Evolutionary conservation across 2,888 invertebrate genomes (phyloP), one percentile per base, ranked within the genome.

Genomic region (Lithophane leautieri): DNA sequence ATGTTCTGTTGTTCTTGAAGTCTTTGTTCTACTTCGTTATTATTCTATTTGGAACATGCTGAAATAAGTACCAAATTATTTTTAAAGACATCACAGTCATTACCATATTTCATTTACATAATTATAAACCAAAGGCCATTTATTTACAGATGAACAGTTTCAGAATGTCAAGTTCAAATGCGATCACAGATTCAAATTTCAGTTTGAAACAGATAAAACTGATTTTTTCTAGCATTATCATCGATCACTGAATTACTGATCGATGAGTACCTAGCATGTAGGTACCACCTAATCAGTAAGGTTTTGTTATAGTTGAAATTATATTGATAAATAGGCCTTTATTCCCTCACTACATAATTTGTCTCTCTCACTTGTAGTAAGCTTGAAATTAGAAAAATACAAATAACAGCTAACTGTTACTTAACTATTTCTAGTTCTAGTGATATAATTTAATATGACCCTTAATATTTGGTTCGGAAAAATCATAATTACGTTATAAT

Each of bases 401-500:
- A 2, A 16, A 22, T 22, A 47, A 28, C 8, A 22, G 11, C 1
- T 14, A 56, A 42, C 7, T 71, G 11, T 19, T 42, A 1, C 3
- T 52, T 34, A n/a, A 11, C 22, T 28, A 40, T 19, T 25, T 19
- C 12, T 47, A 22, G 25, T 25, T 34, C 34, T 34, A 34, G 34
- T 34, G 11, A 42, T 63, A 34, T 25, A 47, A 42, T 66, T 16
- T 60, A 56, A 16, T 40, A 40, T 71, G 16, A 50, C 47, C 66
- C 56, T 74, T 79, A 74, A 78, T 50, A 50, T 28, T 50, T n/a
- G 4, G 25, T n/a, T 50, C 0, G 14, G 19, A 34, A 3, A 66
- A 54, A 34, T n/a, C 25, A 34, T 52, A 50, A 79, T 83, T 22
- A 50, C n/a, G 9, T 62, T 71, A 22, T 72, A 81, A 73, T 70